These are phyloP conservation scores for Colletes collaris DNA, from an alignment of 2,888 invertebrate genomes.

Conservation along the genomic window DNA sequence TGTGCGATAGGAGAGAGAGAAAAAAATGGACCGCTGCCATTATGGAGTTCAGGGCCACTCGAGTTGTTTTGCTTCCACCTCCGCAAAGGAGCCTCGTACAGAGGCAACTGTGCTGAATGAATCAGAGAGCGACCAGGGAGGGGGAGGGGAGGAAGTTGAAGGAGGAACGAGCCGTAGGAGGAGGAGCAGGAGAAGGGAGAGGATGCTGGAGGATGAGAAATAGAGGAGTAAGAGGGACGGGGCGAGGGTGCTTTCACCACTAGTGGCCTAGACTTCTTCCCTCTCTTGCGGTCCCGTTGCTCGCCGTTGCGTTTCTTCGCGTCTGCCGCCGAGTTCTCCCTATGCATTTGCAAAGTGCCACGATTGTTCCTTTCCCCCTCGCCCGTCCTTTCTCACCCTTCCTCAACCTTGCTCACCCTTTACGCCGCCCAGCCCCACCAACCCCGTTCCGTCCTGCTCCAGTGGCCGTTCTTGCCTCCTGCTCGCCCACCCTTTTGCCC, in stretches of 20 bases:
- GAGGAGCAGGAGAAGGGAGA: constrained; percentile 37
- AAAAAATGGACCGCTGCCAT: constrained; percentile 76
- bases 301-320: constrained; percentile 64
- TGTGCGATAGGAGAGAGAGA: constrained; percentile 67
- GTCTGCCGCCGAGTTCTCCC: constrained; percentile 54
- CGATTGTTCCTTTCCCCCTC: constrained; percentile 53
- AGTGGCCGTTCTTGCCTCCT: not conserved
- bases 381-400: no score
- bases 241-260: constrained; percentile 73
- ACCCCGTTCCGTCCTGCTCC: constrained; percentile 7
- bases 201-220: constrained; percentile 35
- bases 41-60: constrained; percentile 78
- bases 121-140: constrained; percentile 61
- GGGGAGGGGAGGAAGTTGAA: constrained; percentile 29
- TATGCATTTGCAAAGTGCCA: constrained; percentile 65
- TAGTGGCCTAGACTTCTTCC: constrained; percentile 71
- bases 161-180: constrained; percentile 30
- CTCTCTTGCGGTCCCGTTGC: constrained; percentile 59
- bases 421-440: not conserved
- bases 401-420: not conserved
- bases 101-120: constrained; percentile 74
- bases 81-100: constrained; percentile 72
- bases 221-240: constrained; percentile 25
- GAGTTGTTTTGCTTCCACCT: constrained; percentile 75
- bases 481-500: constrained; percentile 25